Evolutionary conservation across 2,797 vertebrate species (phyloP), one percentile per base, ranked within the genome.

Genomic region (Lepus oiostolus): DNA sequence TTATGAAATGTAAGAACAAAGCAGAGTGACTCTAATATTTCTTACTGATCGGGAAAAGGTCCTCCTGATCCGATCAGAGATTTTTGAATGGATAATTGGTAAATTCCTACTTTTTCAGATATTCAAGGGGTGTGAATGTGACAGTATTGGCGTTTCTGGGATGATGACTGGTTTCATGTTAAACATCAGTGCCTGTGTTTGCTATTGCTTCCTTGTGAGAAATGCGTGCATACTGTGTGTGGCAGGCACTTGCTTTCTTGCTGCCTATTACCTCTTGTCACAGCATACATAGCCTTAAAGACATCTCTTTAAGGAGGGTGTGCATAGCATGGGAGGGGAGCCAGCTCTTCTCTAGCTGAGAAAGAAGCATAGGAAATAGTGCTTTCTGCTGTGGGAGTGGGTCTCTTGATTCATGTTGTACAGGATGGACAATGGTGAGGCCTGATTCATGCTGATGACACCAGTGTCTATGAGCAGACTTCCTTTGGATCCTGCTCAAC

Each of bases 1-100:
- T 72, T 85, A 63, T 60, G 54, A 88, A 81, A 82, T 77, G 52
- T 75, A 60, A 58, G 30, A 92, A 87, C 17, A 65, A 84, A n/a
- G 52, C 38, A 42, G 86, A 74, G 58, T 84, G 71, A 32, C 68
- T 30, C 35, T 68, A 11, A 74, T 88, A 14, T 72, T 47, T 87
- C 19, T 88, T 86, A 42, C 1, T 58, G 80, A 38, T 32, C 75
- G 22, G 63, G 87, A 88, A 79, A 76, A 81, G 58, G 26, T 50
- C 68, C 16, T 70, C 30, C 30, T 38, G 26, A 30, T 47, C n/a
- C 11, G 28, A 54, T 62, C 67, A 90, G 75, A 63, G 89, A 32
- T 92, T 35, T 35, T 42, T 80, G 71, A 76, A 62, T 30, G 28
- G 2, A 63, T 63, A 65, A 17, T 47, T 47, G 62, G 32, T 19